Conservation (phyloP, 2,113 vertebrate genomes). For the Nothoprocta pentlandii region DNA sequence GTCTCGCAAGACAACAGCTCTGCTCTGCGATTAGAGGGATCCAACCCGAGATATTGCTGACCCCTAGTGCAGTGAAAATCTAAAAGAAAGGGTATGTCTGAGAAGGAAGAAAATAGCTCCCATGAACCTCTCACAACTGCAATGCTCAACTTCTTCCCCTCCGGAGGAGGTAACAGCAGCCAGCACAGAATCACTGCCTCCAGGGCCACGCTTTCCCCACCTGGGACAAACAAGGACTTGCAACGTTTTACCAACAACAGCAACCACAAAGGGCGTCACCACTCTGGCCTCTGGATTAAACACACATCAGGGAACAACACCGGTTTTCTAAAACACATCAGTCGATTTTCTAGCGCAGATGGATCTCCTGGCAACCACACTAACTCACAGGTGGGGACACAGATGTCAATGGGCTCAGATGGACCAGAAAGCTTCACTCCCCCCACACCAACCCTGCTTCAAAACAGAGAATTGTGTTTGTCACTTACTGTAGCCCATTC, state of each 20-base stretch:
- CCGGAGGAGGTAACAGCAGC: neutral
- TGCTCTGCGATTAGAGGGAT: neutral
- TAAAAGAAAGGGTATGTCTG: neutral
- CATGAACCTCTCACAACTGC: fast-evolving
- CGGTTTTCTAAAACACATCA: neutral
- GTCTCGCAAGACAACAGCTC: neutral
- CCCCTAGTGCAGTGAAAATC: neutral
- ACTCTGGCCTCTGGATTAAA: neutral
- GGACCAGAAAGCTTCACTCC: neutral
- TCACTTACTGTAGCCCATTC: constrained; percentile 97
- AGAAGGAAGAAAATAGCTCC: neutral
- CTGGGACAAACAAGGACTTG: neutral
- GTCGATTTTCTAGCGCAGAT: neutral
- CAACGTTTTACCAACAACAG: constrained; percentile 9
- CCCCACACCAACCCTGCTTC: neutral
- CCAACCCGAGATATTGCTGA: neutral
- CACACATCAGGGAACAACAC: neutral
- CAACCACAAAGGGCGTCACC: neutral
- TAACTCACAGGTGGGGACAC: neutral
- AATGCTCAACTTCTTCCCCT: neutral
- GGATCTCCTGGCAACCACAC: neutral
- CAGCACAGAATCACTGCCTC: neutral
- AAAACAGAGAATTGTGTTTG: neutral
- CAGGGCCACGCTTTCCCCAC: neutral
- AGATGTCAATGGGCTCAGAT: neutral